A percentile compares a stretch with the other conserved stretches of the same genome.
phyloP scores from a whole-genome alignment of 2,888 invertebrate genomes.

The Apotomis turbidana region DNA sequence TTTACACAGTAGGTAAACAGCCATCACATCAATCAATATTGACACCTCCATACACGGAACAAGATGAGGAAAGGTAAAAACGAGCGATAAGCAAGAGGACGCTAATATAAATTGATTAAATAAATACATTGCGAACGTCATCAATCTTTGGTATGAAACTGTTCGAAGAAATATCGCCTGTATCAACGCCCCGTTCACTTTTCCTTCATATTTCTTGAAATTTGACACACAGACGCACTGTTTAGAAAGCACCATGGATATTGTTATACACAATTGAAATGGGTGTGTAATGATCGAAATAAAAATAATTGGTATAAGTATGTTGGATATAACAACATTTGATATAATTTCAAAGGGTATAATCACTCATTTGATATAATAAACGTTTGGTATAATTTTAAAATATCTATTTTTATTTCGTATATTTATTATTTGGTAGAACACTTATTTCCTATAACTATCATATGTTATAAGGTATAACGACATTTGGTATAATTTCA shows the following conservation, averaged over 20 bases:
- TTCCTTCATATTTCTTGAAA: conserved; percentile 49
- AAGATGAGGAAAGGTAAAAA: conserved; percentile 4
- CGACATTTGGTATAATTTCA: too few relatives aligned
- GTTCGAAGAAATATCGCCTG: conserved; percentile 54
- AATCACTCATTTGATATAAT: too few relatives aligned
- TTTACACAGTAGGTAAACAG: neutral
- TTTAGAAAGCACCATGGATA: neutral
- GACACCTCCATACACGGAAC: neutral
- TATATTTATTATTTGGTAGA: too few relatives aligned
- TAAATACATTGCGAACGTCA: conserved; percentile 45
- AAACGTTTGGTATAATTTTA: too few relatives aligned
- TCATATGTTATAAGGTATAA: too few relatives aligned
- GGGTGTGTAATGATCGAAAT: too few relatives aligned
- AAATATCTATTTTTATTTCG: too few relatives aligned
- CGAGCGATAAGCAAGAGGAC: conserved; percentile 9
- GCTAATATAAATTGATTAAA: conserved; percentile 32
- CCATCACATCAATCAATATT: neutral
- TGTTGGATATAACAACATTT: too few relatives aligned
- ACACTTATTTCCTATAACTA: too few relatives aligned
- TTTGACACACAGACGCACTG: conserved; percentile 43
- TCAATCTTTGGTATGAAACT: conserved; percentile 57
- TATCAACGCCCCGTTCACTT: conserved; percentile 50
- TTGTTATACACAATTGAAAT: too few relatives aligned
- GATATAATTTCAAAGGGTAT: too few relatives aligned
- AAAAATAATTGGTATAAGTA: too few relatives aligned